Evolutionary conservation across 2,888 invertebrate genomes (phyloP).

Genomic region (Drosophila kuntzei): DNA sequence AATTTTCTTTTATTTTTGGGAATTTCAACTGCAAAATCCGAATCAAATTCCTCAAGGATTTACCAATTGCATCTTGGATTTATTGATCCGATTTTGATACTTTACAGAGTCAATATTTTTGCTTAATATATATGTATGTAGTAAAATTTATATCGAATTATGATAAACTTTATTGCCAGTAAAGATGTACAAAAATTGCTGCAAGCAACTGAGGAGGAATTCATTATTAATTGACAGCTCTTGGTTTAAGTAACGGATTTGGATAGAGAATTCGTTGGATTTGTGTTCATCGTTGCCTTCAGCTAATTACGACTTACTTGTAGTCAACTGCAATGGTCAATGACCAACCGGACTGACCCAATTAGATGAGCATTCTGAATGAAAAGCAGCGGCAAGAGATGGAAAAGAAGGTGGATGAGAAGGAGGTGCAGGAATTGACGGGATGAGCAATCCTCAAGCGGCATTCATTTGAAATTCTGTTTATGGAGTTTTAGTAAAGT

Average conservation of each 20-base stretch:
- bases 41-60: not conserved
- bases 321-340: slow-evolving; percentile 60
- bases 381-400: slow-evolving; percentile 8
- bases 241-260: slow-evolving; percentile 1
- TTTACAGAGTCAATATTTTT: not conserved
- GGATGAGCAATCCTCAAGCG: slow-evolving; percentile 21
- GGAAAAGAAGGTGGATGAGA: slow-evolving; percentile 14
- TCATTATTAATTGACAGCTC: slow-evolving; percentile 45
- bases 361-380: slow-evolving; percentile 55
- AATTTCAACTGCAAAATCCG: not conserved
- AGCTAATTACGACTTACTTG: slow-evolving; percentile 65
- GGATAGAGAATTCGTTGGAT: slow-evolving; percentile 44
- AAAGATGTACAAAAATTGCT: not conserved
- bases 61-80: not conserved
- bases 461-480: slow-evolving; percentile 69
- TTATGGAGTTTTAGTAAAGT: slow-evolving; percentile 46
- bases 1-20: not conserved
- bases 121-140: too few species aligned
- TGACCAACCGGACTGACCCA: slow-evolving; percentile 69
- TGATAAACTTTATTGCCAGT: slow-evolving; percentile 5
- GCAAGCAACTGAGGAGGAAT: not conserved
- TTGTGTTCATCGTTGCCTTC: slow-evolving; percentile 52
- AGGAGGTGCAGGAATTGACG: slow-evolving; percentile 10
- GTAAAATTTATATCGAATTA: not conserved
- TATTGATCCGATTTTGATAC: not conserved